Evolutionary conservation across 2,888 invertebrate species (phyloP), one percentile per base, ranked within the genome.

Genomic region (Timema cristinae): DNA sequence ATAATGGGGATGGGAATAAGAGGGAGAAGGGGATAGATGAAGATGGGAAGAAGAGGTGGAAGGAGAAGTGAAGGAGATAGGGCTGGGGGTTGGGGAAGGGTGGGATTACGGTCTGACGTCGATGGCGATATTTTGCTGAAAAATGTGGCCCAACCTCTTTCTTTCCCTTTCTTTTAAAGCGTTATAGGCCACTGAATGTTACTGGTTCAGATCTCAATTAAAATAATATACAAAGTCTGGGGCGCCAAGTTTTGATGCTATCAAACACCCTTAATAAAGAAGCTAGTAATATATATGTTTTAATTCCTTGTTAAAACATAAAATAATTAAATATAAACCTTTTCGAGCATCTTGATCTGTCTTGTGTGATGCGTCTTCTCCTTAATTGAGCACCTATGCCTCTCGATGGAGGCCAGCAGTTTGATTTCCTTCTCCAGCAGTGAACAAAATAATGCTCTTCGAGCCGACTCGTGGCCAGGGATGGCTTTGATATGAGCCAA

Each of bases 361-460:
- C 32, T 32, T 32, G 32, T 32, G 32, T 32, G 32, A 32, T 32
- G 32, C 32, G 32, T 32, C 32, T 32, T 32, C 32, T 72, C 67
- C 54, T 66, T 70, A 15, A 72, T 47, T 52, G 50, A 84, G 1
- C 85, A 85, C 74, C 89, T 84, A 75, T 91, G 89, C 63, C 85
- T 85, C 79, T 92, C 92, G 72, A 94, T 89, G 32, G 89, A 87
- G 66, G 86, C 85, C 0, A 91, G 81, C 77, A 91, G 83, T 78
- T 89, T 86, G 13, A 92, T 88, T 81, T 92, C 92, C 80, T 90
- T 91, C 75, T 91, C 90, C 7, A 93, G 83, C 71, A 92, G 82
- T 69, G 89, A 82, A 76, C 88, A 87, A 76, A 91, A 88, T 80
- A 90, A 90, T 0, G 91, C 89, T 71, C 90, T 87, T 80, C 89